phyloP scores from a whole-genome alignment of 92 coral and sea anemone species.

The Zoanthus sansibaricus region DNA sequence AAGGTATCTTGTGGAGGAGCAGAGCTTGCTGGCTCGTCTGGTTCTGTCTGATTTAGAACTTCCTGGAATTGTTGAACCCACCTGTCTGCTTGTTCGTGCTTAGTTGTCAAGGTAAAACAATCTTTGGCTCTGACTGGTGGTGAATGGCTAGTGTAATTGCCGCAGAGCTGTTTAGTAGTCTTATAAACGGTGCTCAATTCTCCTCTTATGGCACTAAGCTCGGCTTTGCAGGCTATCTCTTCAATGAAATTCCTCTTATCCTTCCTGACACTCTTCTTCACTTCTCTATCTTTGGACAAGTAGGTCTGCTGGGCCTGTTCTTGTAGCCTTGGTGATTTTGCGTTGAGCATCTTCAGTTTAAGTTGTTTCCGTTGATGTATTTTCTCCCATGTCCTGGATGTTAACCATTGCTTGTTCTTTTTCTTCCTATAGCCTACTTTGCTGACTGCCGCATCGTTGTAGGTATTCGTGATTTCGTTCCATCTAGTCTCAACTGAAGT shows the following conservation, averaged over 20 bases:
- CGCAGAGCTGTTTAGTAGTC: neutral
- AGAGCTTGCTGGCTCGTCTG: neutral
- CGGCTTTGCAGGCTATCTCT: neutral
- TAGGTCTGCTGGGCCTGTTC: too few relatives aligned
- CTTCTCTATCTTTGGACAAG: neutral
- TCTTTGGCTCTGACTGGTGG: neutral
- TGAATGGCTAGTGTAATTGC: neutral
- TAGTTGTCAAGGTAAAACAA: neutral
- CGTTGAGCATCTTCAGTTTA: too few relatives aligned
- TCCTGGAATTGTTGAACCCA: neutral
- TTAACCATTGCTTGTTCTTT: too few relatives aligned
- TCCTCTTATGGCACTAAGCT: neutral
- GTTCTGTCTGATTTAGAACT: neutral
- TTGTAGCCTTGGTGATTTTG: too few relatives aligned
- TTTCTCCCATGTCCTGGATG: too few relatives aligned
- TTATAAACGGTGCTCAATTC: constrained; percentile 1
- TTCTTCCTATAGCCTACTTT: too few relatives aligned
- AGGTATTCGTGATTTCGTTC: too few relatives aligned
- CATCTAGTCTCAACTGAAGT: too few relatives aligned
- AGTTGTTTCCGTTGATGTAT: too few relatives aligned
- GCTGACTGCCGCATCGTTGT: too few relatives aligned
- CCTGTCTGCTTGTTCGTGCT: neutral
- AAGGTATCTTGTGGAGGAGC: neutral
- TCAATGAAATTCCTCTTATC: neutral
- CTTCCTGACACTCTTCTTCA: neutral